Base-by-base conservation (phyloP, 2,888 invertebrate species). In the Limnephilus marmoratus region DNA sequence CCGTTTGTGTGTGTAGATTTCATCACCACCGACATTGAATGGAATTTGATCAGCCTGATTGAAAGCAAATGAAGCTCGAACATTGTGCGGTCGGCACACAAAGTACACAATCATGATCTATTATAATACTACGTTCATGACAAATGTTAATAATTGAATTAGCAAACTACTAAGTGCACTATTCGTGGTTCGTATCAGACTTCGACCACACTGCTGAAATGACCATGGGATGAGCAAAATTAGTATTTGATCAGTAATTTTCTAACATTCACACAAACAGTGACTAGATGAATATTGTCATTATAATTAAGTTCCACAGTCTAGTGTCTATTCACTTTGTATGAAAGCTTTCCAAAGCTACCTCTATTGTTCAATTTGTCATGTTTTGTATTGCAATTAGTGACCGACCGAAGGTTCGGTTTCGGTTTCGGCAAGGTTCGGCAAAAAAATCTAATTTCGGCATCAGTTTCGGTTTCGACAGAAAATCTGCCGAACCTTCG, bases 1-100 rank as follows among this genome's bases (percentile, higher is more conserved):
- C 18, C 53, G 53, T 49, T 15, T 53, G 85, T 41, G 12, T 24
- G 85, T 41, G 24, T 37, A 34, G 41, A 41, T 41, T 29, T 13
- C 86, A 45, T 86, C 86, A 41, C 68, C 68, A n/a, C 68, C 7
- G 68, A 24, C 24, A n/a, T 24, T 68, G 9, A 68, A 37, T n/a
- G 24, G 45, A 45, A 86, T 86, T 86, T 86, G 86, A 86, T 45
- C 49, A 85, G 41, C 85, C n/a, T 37, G 24, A 41, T 85, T 85
- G 45, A 49, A 49, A 45, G 45, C 45, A 86, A 49, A 86, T 49
- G 29, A 45, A 45, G 86, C 45, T 29, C 29, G 86, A 45, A 45
- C 86, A 86, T n/a, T 29, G 9, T 68, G 68, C 24, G 24, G 68
- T 68, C 68, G 68, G 68, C 9, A 7, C 3, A 9, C 24, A 68